phyloP scores from a whole-genome alignment of 2,888 invertebrate genomes.

The Leptogaster cylindrica region DNA sequence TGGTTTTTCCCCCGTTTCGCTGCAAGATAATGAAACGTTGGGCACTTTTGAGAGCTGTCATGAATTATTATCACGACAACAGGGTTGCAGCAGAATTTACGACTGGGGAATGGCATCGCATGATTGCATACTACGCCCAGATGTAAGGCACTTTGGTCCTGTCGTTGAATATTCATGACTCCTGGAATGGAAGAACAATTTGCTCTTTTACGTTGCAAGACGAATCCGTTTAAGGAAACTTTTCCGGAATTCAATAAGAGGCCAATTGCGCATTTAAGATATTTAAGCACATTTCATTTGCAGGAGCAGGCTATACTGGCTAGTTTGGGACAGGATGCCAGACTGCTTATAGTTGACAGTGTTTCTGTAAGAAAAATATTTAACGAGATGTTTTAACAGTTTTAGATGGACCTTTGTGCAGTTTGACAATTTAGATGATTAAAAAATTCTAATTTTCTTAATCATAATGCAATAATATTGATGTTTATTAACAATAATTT shows the following conservation, averaged over 20 bases:
- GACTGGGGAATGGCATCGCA: conserved; percentile 26
- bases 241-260: background rate
- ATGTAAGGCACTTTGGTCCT: background rate
- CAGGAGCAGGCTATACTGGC: too few relatives aligned
- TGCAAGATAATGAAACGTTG: conserved; percentile 22
- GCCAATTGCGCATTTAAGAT: background rate
- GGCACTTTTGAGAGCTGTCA: conserved; percentile 28
- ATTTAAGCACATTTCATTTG: too few relatives aligned
- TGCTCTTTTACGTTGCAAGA: conserved; percentile 2
- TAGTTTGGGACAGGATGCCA: too few relatives aligned
- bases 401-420: too few relatives aligned
- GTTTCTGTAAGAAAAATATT: too few relatives aligned
- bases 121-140: conserved; percentile 33
- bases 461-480: too few relatives aligned
- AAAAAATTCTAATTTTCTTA: too few relatives aligned
- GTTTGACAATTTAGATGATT: too few relatives aligned
- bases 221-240: background rate
- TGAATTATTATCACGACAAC: conserved; percentile 36
- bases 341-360: too few relatives aligned
- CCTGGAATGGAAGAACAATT: conserved; percentile 18
- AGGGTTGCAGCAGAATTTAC: conserved; percentile 33
- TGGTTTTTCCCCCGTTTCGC: conserved; percentile 7
- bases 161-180: conserved; percentile 28
- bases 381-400: too few relatives aligned
- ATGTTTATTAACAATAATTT: too few relatives aligned